A percentile compares a stretch with the other conserved stretches of the same genome.
Evolutionary conservation across 2,888 invertebrate species (phyloP).

Genomic region (Tenthredo mesomela): DNA sequence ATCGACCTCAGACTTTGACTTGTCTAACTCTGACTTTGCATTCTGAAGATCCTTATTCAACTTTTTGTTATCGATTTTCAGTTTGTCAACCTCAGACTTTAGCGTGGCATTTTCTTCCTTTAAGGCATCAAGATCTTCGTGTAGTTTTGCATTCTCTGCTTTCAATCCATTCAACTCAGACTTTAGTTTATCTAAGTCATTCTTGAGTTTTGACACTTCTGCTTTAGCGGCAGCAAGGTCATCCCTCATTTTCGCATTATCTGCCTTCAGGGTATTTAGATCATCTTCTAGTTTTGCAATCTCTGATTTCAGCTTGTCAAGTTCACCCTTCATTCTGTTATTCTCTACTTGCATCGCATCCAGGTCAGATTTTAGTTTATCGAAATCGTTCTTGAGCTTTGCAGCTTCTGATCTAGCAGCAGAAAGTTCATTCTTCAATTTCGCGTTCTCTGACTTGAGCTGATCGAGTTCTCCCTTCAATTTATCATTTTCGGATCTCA

Average conservation of each 20-base stretch:
- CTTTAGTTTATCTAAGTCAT: constrained; percentile 55
- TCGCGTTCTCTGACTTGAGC: too few species aligned
- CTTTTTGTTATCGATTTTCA: constrained; percentile 56
- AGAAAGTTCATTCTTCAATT: constrained; percentile 52
- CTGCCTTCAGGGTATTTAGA: constrained; percentile 51
- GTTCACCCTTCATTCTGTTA: constrained; percentile 57
- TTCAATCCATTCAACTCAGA: constrained; percentile 50
- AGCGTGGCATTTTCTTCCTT: constrained; percentile 55
- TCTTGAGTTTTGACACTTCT: constrained; percentile 54
- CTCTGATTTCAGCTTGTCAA: constrained; percentile 37
- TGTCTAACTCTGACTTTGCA: not conserved
- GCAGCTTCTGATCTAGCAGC: constrained; percentile 48
- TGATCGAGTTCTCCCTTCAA: too few species aligned
- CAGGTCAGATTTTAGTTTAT: constrained; percentile 57
- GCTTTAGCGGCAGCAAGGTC: constrained; percentile 52
- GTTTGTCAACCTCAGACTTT: constrained; percentile 54
- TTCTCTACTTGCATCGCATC: constrained; percentile 53
- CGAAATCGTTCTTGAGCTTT: constrained; percentile 53
- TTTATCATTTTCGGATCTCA: constrained; percentile 54
- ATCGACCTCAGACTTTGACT: constrained; percentile 14
- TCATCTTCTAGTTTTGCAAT: constrained; percentile 16
- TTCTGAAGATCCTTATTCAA: constrained; percentile 50
- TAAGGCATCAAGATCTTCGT: constrained; percentile 33
- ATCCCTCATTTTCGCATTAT: constrained; percentile 54
- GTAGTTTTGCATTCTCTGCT: constrained; percentile 1